Base-by-base conservation (phyloP, 2,113 vertebrate species). In the Fregetta grallaria region DNA sequence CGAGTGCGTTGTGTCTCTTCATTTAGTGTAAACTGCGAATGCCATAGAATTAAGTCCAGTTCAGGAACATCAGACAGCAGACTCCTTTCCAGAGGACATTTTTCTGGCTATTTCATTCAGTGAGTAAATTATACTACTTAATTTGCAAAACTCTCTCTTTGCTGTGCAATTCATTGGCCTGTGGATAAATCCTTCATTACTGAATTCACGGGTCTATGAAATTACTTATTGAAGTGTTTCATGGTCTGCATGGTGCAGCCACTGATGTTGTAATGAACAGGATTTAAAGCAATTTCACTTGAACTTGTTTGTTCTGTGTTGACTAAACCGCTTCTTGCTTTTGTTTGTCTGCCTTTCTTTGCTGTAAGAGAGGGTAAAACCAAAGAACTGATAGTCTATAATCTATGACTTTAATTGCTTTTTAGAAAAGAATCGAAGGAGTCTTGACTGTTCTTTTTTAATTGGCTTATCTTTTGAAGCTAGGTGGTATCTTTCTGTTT, bases 111-210 rank as follows among this genome's bases (percentile, higher is more conserved):
- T 68, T 76, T 62, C 32, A 23, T 63, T 70, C 47, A 15, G 0
- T 62, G 55, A 90, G 32, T 80, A 88, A 95, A 96, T 97, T 79
- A 68, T 23, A 49, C 36, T 38, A 5, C n/a, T 81, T 62, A 25
- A 74, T 88, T 94, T 87, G 62, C 56, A 88, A 32, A 93, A 21
- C 44, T 71, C 45, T 36, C 15, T 50, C 70, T 91, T 77, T 58
- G 55, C 86, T 50, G 7, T 78, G 63, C 84, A 47, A 30, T 95
- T 94, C 77, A 59, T 50, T 95, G 94, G 77, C 77, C 84, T 83
- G 89, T 83, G 77, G 84, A 94, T 95, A 96, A 96, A 80, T 93
- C 86, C 86, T 88, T 93, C 83, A 77, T 94, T 90, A 59, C 86
- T 45, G 27, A 87, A 42, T 84, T 77, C 66, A 52, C 34, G 66